These are phyloP conservation scores for Alosa alosa DNA, from an alignment of 2,113 vertebrate genomes.

Conservation along the genomic window DNA sequence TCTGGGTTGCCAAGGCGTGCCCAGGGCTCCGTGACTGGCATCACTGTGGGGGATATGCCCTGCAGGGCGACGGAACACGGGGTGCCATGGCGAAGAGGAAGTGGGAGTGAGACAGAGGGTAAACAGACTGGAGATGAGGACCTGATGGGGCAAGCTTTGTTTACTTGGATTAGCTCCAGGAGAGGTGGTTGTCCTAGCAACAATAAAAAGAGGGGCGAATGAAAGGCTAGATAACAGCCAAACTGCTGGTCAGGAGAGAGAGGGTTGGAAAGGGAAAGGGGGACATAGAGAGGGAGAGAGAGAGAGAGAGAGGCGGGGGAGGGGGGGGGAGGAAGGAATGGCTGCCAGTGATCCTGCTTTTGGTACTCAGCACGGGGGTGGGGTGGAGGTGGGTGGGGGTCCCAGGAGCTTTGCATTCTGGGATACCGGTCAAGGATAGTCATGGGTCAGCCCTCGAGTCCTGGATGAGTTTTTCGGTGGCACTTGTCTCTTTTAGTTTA, in stretches of 20 bases:
- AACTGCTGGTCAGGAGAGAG: not conserved
- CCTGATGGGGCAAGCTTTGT: not conserved
- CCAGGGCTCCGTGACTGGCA: not conserved
- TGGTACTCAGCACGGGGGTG: conserved; percentile 44
- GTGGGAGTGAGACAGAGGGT: not conserved
- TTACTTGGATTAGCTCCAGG: not conserved
- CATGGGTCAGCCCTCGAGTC: not conserved
- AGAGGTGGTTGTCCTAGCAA: not conserved
- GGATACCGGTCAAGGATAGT: not conserved
- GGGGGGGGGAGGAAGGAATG: not conserved
- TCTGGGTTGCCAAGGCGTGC: conserved; percentile 19
- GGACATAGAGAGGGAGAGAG: not conserved
- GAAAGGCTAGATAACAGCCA: not conserved
- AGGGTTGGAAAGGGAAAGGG: not conserved
- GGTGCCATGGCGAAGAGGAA: not conserved
- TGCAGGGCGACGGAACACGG: not conserved
- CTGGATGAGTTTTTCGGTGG: not conserved
- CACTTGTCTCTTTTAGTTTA: not conserved
- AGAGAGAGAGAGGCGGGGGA: not conserved
- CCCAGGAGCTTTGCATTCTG: not conserved
- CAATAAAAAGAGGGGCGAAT: not conserved
- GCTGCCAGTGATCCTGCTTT: conserved; percentile 87
- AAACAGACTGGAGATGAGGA: not conserved
- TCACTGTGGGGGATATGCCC: not conserved
- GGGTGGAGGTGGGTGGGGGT: conserved; percentile 15